Base-by-base conservation (phyloP, 2,797 vertebrate species). In the Periophthalmus magnuspinnatus region DNA sequence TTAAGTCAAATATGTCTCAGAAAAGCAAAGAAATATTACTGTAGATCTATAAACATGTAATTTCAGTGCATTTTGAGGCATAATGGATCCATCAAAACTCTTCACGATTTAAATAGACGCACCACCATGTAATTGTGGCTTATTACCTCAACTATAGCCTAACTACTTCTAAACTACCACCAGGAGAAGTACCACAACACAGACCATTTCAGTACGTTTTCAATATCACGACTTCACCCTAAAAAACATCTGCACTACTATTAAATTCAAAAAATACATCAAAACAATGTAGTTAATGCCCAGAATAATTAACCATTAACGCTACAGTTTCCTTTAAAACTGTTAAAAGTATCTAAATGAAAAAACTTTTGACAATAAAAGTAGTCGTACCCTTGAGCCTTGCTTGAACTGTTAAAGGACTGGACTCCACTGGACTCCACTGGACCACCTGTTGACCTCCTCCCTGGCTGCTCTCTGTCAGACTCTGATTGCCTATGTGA, bases 401-500 rank as follows among this genome's bases (percentile, higher is more conserved):
- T 77, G 73, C 78, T 28, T 76, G 38, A 66, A 81, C 62, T 78
- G 69, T 57, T 81, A 68, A 73, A 62, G 55, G 70, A 75, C 67
- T 65, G 66, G 78, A 47, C 5, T 32, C 63, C 77, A 65, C 72
- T 89, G 69, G 82, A 75, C 81, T 32, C 63, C 77, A 65, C 72
- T 89, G 69, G 82, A 75, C 81, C 93, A 94, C 94, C 93, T 94
- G 92, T 90, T 90, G 86, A 91, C 85, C 81, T 84, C 75, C 69
- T 79, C 22, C 65, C 69, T 71, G 75, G 69, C 89, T 69, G 76
- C 69, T 79, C 72, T 60, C 68, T 72, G 67, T 60, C 68, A 72
- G 52, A 78, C 85, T 81, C 83, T 79, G 76, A 65, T 77, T 77
- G 69, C 62, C 70, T 80, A 80, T 80, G 84, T 84, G 78, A 70